These are phyloP conservation scores for Isoperla grammatica DNA, from an alignment of 2,888 invertebrate species.

Conservation along the genomic window DNA sequence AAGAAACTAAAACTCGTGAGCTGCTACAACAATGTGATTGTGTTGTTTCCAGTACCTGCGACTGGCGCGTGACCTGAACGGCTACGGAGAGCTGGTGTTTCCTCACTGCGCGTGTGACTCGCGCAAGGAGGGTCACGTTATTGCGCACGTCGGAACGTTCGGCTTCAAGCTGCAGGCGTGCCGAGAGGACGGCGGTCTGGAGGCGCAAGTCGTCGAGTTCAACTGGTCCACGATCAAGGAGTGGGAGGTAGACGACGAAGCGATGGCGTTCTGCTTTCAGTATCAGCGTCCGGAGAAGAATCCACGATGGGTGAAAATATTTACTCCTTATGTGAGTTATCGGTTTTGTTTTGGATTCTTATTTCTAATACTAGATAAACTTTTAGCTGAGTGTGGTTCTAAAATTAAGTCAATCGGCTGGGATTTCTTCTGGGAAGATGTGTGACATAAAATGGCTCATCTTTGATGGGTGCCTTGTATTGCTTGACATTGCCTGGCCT, in stretches of 20 bases:
- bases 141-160: slow-evolving; percentile 61
- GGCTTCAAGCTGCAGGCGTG: slow-evolving; percentile 75
- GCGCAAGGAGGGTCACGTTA: slow-evolving; percentile 80
- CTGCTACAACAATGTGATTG: too few relatives aligned
- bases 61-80: slow-evolving; percentile 77
- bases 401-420: not conserved
- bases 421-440: not conserved
- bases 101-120: slow-evolving; percentile 93
- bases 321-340: slow-evolving; percentile 77
- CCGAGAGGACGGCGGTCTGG: slow-evolving; percentile 70
- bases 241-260: slow-evolving; percentile 90
- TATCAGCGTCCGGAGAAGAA: slow-evolving; percentile 77
- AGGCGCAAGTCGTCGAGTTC: slow-evolving; percentile 74
- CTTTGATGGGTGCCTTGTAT: too few relatives aligned
- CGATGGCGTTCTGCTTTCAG: slow-evolving; percentile 84
- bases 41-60: slow-evolving; percentile 60
- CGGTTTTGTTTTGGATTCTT: not conserved
- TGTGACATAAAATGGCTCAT: too few relatives aligned
- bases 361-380: not conserved
- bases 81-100: slow-evolving; percentile 91
- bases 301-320: slow-evolving; percentile 78
- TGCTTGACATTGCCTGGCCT: too few relatives aligned
- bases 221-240: slow-evolving; percentile 76
- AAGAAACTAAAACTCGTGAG: too few relatives aligned
- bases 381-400: too few relatives aligned